Evolutionary conservation across 2,888 invertebrate species (phyloP).

Genomic region (Amphipoea oculea): DNA sequence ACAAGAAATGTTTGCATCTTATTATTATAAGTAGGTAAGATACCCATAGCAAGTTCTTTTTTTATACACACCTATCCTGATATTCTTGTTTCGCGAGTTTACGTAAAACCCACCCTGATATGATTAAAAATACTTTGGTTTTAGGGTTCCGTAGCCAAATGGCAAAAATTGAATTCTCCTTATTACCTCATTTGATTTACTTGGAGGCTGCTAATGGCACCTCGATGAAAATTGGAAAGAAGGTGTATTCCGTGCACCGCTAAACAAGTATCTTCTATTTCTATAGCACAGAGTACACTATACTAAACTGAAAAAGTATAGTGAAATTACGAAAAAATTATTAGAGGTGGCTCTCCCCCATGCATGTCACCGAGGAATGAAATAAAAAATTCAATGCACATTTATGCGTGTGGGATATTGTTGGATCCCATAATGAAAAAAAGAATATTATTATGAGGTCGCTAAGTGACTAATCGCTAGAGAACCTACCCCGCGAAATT

Average conservation of each 20-base stretch:
- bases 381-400: too few relatives aligned
- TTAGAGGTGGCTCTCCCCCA: too few relatives aligned
- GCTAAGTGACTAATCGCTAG: too few relatives aligned
- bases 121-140: neutral
- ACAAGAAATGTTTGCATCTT: slow-evolving; percentile 33
- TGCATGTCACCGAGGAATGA: too few relatives aligned
- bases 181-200: neutral
- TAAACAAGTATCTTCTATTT: neutral
- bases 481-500: too few relatives aligned
- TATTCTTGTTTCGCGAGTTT: slow-evolving; percentile 19
- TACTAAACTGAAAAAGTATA: neutral
- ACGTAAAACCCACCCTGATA: neutral
- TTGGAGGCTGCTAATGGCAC: too few relatives aligned
- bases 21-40: neutral
- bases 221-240: neutral
- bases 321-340: neutral
- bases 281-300: neutral
- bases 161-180: neutral
- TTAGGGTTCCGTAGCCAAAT: neutral
- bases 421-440: too few relatives aligned
- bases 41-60: neutral
- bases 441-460: too few relatives aligned
- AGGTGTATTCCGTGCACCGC: neutral
- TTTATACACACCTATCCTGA: neutral
- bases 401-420: too few relatives aligned